Percentiles rank a stretch among this genome's conserved stretches.
Conservation (phyloP, 2,113 vertebrate species). For the Hydropotes inermis region DNA sequence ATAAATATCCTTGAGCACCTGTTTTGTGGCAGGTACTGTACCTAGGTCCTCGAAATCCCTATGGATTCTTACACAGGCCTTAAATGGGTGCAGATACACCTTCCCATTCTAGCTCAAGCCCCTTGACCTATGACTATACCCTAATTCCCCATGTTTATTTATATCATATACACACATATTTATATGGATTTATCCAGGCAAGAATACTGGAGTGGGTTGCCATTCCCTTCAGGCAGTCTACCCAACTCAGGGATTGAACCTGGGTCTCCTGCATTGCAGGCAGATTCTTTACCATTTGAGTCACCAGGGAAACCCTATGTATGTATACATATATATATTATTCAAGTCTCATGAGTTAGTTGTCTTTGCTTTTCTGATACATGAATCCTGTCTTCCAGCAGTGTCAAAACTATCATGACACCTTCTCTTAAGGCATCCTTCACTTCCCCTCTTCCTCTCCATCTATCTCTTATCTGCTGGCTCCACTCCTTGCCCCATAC, state of each 20-base stretch:
- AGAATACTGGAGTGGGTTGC: neutral
- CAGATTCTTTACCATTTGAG: neutral
- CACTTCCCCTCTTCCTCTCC: neutral
- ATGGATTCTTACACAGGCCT: neutral
- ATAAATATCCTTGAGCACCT: neutral
- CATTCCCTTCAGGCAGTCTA: neutral
- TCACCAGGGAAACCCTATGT: neutral
- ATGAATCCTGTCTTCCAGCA: neutral
- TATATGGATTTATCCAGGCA: neutral
- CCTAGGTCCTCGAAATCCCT: neutral
- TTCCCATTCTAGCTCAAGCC: neutral
- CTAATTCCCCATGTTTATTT: neutral
- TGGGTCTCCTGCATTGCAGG: neutral
- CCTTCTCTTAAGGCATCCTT: neutral
- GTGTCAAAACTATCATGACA: neutral
- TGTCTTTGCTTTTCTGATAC: neutral
- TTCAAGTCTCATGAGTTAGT: neutral
- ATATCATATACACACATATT: neutral
- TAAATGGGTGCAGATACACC: neutral
- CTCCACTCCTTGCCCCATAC: neutral
- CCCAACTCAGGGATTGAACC: neutral
- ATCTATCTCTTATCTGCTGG: neutral
- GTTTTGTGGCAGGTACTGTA: neutral
- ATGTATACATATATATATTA: neutral
- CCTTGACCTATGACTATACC: neutral